Base-by-base conservation (phyloP, 2,113 vertebrate species). In the Acrocephalus kingi region DNA sequence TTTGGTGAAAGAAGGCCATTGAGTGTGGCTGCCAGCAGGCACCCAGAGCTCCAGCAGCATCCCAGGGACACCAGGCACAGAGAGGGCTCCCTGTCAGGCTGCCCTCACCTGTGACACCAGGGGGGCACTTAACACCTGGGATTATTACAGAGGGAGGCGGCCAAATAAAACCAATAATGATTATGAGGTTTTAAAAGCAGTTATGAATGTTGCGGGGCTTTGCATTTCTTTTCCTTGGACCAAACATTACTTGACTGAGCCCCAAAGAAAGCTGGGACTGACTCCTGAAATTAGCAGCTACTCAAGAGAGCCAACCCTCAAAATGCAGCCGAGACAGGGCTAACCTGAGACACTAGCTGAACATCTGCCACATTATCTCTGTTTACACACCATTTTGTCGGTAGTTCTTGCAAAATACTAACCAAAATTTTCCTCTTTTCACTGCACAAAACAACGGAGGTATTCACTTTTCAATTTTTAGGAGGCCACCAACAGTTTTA, bases 1-100 rank as follows among this genome's bases (percentile, higher is more conserved):
- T n/a, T 37, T 17, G 58, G 92, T 87, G 94, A 95, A 87, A 90
- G 94, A 7, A 71, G 72, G 24, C 78, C 89, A 88, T 30, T 72
- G 94, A 88, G 39, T 2, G 5, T 7, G 43, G 24, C 78, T 93
- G 94, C 88, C 93, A 82, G 73, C 2, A 1, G 30, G 2, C 73
- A 63, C 76, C 18, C 19, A 0, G 1, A 2, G 28, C 64, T 28
- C 39, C 4, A 4, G 66, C 88, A 88, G 91, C 5, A 0, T 27
- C 87, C 66, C 58, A 15, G 49, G 41, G 83, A 66, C 39, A 15
- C 31, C 1, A 27, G n/a, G 33, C 75, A 84, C 79, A 80, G 67
- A 67, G 51, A 28, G 35, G 10, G 81, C 87, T 94, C 87, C 92
- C 84, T 83, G 89, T 39, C 58, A 30, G 54, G 37, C 80, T 13